Percentiles rank a stretch among this genome's conserved stretches.
These are phyloP conservation scores for Beroe ovata DNA, from an alignment of 37 sponge, comb jelly and placozoan genomes.

Conservation along the genomic window DNA sequence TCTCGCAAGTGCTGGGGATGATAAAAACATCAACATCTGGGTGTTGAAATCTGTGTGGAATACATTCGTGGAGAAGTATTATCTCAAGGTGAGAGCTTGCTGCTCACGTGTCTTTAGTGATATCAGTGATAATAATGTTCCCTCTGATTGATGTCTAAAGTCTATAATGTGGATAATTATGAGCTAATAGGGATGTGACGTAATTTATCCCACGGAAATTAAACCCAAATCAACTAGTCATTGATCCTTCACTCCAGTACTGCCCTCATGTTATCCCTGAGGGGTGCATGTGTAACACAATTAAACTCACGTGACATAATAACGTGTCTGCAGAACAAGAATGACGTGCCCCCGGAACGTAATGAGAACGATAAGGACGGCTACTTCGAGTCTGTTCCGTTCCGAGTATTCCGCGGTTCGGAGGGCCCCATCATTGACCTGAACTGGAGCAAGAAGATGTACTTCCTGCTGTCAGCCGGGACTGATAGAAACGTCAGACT, in stretches of 20 bases:
- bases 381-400: conserved; percentile 39
- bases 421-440: conserved; percentile 56
- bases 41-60: conserved; percentile 44
- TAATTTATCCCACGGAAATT: too few relatives aligned
- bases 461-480: conserved; percentile 56
- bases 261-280: too few relatives aligned
- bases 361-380: conserved; percentile 3
- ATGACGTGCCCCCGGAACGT: conserved; percentile 1
- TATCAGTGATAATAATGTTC: too few relatives aligned
- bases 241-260: too few relatives aligned
- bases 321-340: conserved; percentile 45
- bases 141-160: too few relatives aligned
- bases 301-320: too few relatives aligned
- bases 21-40: conserved; percentile 46
- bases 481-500: conserved; percentile 23
- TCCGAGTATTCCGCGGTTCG: conserved; percentile 24
- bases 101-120: too few relatives aligned
- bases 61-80: conserved; percentile 47
- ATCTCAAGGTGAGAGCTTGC: conserved; percentile 7
- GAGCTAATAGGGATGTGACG: too few relatives aligned
- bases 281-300: too few relatives aligned
- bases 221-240: too few relatives aligned
- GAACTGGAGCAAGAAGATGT: conserved; percentile 47
- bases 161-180: too few relatives aligned
- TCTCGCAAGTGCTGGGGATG: conserved; percentile 52